These are phyloP conservation scores for Azemiops feae DNA, from an alignment of 2,113 vertebrate genomes.

Conservation along the genomic window DNA sequence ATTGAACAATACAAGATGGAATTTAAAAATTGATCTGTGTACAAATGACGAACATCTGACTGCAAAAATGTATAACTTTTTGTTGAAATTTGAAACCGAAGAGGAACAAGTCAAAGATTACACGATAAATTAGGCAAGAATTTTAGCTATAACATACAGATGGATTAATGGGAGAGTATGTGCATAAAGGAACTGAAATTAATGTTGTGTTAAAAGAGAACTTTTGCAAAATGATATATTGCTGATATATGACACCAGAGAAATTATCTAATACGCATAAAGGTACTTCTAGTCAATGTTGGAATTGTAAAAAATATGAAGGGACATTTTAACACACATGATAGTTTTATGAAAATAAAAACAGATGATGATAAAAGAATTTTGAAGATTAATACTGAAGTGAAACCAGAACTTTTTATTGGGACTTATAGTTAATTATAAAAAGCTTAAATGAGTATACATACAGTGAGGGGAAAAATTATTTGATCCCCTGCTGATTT, in stretches of 20 bases:
- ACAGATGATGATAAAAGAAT: background rate
- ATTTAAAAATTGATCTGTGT: background rate
- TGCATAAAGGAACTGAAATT: background rate
- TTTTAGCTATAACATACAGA: background rate
- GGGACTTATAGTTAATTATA: too few relatives aligned
- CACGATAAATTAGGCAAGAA: background rate
- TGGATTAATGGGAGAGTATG: background rate
- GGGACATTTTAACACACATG: background rate
- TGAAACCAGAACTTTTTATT: background rate
- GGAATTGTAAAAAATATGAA: background rate
- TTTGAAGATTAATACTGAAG: background rate
- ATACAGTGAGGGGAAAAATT: too few relatives aligned
- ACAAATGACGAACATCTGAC: background rate
- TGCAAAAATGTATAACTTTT: background rate
- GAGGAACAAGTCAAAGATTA: background rate
- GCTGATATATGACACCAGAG: background rate
- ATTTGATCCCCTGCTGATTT: too few relatives aligned
- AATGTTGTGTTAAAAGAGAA: background rate
- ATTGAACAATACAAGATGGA: background rate
- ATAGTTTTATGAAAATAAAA: background rate
- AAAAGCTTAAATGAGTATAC: too few relatives aligned
- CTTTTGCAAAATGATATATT: background rate
- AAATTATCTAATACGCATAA: background rate
- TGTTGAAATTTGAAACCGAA: background rate
- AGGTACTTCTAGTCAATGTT: background rate